Evolutionary conservation across 2,888 invertebrate species (phyloP), one percentile per base, ranked within the genome.

Genomic region (Hecatera dysodea): DNA sequence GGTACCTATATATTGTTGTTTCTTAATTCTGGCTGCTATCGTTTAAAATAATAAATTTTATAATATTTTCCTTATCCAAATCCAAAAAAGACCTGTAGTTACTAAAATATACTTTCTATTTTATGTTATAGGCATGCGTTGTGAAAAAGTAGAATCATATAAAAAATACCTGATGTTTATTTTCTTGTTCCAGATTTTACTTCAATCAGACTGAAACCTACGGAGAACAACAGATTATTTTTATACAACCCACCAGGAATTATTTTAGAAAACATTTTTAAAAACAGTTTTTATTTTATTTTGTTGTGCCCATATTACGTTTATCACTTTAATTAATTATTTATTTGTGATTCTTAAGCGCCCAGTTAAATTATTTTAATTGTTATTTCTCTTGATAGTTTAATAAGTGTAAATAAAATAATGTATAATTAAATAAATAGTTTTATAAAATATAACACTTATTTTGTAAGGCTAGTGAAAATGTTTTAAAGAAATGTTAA

Each of bases 381-480:
- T 76, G 73, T 82, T 80, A 81, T 75, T 76, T 76, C 17, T 77
- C 71, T 74, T 55, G 44, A 70, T 75, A 79, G 65, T 71, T 68
- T 79, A 72, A 17, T 71, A 71, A 72, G 48, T 85, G 85, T 82
- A 82, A 78, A 80, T 80, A 67, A 78, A 80, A 69, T 66, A 72
- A 67, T 78, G n/a, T 67, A 11, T 73, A 65, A 63, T 62, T 75
- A 77, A 62, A 22, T 53, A 67, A 67, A 61, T 84, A 81, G 70
- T 82, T 85, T 82, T 79, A 85, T 75, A 82, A 86, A 86, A 82
- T 77, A 81, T 86, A 82, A 80, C 81, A 81, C 72, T 86, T 84
- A 85, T 89, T 89, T 86, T 90, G 88, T 94, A 94, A 94, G 94
- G 94, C 94, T 94, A 94, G 94, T 95, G 94, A 95, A 90, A 90